Evolutionary conservation across 2,113 vertebrate genomes (phyloP), one percentile per base, ranked within the genome.

Genomic region (Malaclemys terrapin): DNA sequence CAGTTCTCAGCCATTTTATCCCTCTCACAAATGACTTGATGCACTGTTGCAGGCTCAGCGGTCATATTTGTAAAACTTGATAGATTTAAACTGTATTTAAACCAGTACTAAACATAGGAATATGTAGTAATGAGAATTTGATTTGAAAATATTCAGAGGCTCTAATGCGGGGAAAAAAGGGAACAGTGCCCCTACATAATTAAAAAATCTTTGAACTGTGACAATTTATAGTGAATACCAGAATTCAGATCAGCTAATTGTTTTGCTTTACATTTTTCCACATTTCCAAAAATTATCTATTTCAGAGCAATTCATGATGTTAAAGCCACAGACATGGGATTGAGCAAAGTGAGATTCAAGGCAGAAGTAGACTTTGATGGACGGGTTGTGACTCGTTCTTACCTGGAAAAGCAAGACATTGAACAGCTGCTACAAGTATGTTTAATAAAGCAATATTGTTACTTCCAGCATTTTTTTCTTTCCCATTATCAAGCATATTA

Each of bases 351-450:
- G 91, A 99, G 99, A 94, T 99, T 99, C 98, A 99, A 99, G 97
- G 99, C 99, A 80, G 99, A 99, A 98, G 99, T 99, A 75, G 99
- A 99, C 98, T 99, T 99, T 84, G 99, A 99, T 96, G 99, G 99
- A 79, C 98, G 99, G 54, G 99, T 99, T 97, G 99, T 99, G 97
- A 99, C 99, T 29, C 98, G 99, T 82, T 99, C 99, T 45, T 99
- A 99, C 98, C 98, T 99, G 98, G 99, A 99, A 97, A 99, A 99
- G 98, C 99, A 99, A 98, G 99, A 99, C 98, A 99, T 99, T 93
- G 99, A 99, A 91, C 99, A 99, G 97, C 98, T 99, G 93, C 98
- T 99, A 76, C 98, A 98, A 84, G 99, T 99, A 98, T 88, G 99
- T 98, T 81, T 72, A 35, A 92, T 78, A 45, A 88, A 84, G 25